These are phyloP conservation scores for Denticeps clupeoides DNA, from an alignment of 2,797 vertebrate species.

Conservation along the genomic window DNA sequence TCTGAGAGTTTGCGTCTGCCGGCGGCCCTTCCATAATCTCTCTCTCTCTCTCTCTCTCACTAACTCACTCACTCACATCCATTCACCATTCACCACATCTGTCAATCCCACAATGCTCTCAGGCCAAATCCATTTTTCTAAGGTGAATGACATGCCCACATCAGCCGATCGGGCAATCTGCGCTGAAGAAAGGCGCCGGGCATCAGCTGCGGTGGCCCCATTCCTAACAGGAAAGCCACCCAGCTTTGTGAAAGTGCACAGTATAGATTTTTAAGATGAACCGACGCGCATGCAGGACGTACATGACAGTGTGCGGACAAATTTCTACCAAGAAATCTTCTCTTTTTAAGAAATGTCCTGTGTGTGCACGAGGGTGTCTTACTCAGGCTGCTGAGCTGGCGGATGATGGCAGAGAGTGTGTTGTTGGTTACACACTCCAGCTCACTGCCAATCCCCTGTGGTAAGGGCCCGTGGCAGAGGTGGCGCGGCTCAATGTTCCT, in stretches of 20 bases:
- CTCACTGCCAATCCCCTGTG: constrained; percentile 73
- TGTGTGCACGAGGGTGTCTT: constrained; percentile 34
- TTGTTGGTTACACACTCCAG: constrained; percentile 89
- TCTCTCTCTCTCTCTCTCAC: constrained; percentile 5
- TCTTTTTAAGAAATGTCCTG: too few relatives aligned
- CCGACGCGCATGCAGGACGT: neutral
- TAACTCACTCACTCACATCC: neutral
- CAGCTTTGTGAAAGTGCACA: too few relatives aligned
- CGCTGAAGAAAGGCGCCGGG: too few relatives aligned
- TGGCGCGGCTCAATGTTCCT: constrained; percentile 76
- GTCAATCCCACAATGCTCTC: neutral
- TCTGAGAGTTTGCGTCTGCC: constrained; percentile 20
- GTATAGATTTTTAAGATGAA: too few relatives aligned
- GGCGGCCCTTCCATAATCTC: neutral
- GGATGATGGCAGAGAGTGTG: constrained; percentile 80
- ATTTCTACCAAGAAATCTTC: too few relatives aligned
- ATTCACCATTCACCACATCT: neutral
- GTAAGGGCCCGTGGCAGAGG: constrained; percentile 66
- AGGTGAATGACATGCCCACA: too few relatives aligned
- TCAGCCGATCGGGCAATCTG: too few relatives aligned
- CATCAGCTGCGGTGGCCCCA: too few relatives aligned
- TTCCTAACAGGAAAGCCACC: too few relatives aligned
- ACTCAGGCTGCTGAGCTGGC: constrained; percentile 85
- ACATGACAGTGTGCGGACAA: too few relatives aligned
- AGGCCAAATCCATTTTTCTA: too few relatives aligned